These are phyloP conservation scores for Eudyptes chrysolophus DNA, from an alignment of 2,113 vertebrate genomes.

Conservation along the genomic window DNA sequence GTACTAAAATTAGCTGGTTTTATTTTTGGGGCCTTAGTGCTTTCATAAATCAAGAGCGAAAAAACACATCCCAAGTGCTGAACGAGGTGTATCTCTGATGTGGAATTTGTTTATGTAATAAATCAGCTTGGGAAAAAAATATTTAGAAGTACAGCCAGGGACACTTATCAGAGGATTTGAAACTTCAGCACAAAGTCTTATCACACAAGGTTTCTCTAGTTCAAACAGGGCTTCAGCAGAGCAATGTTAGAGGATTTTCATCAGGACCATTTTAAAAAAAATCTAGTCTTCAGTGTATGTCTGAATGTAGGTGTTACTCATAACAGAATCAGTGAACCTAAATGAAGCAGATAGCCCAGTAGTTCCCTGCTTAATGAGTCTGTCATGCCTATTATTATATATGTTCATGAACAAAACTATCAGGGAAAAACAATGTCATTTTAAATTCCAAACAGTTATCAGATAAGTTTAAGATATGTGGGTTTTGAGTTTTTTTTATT, in stretches of 20 bases:
- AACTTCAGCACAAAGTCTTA: conserved; percentile 16
- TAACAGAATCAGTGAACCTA: background rate
- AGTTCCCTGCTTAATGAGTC: background rate
- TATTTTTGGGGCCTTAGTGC: conserved; percentile 30
- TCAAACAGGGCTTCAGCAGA: background rate
- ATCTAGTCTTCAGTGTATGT: background rate
- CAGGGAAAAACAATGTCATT: background rate
- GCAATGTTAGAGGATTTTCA: background rate
- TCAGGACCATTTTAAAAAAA: background rate
- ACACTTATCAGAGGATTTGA: conserved; percentile 8
- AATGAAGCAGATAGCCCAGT: background rate
- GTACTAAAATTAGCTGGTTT: background rate
- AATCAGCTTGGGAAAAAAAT: conserved; percentile 27
- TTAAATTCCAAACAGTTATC: background rate
- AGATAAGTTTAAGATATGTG: background rate
- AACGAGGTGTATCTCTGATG: background rate
- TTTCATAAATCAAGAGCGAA: conserved; percentile 8
- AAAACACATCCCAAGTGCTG: background rate
- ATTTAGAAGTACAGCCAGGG: conserved; percentile 17
- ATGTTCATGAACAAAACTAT: background rate
- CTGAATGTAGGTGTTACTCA: background rate
- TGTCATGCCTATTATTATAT: background rate
- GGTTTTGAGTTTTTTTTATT: background rate
- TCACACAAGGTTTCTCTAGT: background rate
- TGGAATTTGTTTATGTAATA: conserved; percentile 44